Evolutionary conservation across 2,113 vertebrate species (phyloP).

Genomic region (Colistium nudipinnis): DNA sequence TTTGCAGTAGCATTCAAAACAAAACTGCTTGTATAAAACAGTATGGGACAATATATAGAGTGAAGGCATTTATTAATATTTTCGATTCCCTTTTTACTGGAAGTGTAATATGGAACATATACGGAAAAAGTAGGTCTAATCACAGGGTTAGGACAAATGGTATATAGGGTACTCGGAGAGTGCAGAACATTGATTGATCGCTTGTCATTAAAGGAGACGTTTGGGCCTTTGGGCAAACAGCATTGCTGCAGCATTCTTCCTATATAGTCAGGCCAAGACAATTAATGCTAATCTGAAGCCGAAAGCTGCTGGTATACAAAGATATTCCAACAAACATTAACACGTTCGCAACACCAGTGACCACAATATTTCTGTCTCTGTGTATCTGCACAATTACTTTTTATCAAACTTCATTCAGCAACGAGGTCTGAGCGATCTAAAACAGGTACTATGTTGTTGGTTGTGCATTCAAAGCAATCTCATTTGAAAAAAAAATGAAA

Average conservation of each 20-base stretch:
- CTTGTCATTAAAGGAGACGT: not conserved
- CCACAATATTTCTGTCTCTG: not conserved
- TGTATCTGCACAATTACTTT: not conserved
- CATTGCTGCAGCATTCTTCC: constrained; percentile 48
- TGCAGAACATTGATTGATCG: not conserved
- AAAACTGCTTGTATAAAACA: not conserved
- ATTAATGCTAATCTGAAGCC: constrained; percentile 3
- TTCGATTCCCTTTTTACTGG: not conserved
- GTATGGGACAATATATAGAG: not conserved
- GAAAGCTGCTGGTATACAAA: constrained; percentile 7
- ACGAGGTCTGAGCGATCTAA: not conserved
- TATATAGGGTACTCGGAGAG: not conserved
- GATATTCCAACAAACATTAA: not conserved
- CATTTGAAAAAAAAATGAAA: not conserved
- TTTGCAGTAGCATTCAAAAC: too few species aligned
- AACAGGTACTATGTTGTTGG: not conserved
- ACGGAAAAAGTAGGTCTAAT: too few species aligned
- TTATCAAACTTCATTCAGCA: not conserved
- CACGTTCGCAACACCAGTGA: not conserved
- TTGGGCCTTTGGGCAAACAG: not conserved
- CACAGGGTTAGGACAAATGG: too few species aligned
- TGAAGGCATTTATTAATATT: not conserved
- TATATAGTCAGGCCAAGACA: not conserved
- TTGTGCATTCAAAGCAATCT: not conserved
- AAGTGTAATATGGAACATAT: too few species aligned